Base-by-base conservation (phyloP, 1,140 invertebrate genomes). In the Cotesia chilonis region DNA sequence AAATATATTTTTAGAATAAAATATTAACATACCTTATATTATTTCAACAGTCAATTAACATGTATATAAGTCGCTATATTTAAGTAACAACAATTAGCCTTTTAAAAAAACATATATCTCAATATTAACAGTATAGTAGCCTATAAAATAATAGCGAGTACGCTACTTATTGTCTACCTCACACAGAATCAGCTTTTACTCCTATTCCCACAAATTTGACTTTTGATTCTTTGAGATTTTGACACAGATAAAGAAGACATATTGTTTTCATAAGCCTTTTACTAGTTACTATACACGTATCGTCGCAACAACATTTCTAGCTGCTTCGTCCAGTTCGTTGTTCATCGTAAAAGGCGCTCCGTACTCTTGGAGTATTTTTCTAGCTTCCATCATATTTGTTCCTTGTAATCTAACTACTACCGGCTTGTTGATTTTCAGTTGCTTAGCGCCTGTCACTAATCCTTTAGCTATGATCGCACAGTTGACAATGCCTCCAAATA, bases 401-500 rank as follows among this genome's bases (percentile, higher is more conserved):
- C 92, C 91, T 90, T 73, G 96, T 68, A 99, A 87, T 79, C 98
- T 89, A 7, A 99, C 96, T 74, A 99, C 90, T 12, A 99, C 84
- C 0, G 98, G 98, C 70, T 98, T 91, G 80, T 92, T 91, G 0
- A 99, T 88, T 60, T 93, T 87, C 59, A 96, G 92, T 71, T 91
- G 92, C 83, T 92, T 92, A 75, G 92, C 94, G 28, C 98, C 98
- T 71, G 92, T 90, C 1, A 98, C 92, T 76, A 99, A 95, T 61
- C 98, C 98, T 80, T 93, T 95, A 2, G 98, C 98, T 83, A 99
- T 95, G 4, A 93, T 99, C 2, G 92, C 95, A 90, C 98, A 99
- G 87, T 99, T 98, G 0, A 99, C 97, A 83, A 99, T 99, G 76
- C 98, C 98, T 73, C 96, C 98, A 89, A 99, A 99, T 3, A 99